Conservation (phyloP, 2,797 vertebrate species). For the Malurus leucopterus region DNA sequence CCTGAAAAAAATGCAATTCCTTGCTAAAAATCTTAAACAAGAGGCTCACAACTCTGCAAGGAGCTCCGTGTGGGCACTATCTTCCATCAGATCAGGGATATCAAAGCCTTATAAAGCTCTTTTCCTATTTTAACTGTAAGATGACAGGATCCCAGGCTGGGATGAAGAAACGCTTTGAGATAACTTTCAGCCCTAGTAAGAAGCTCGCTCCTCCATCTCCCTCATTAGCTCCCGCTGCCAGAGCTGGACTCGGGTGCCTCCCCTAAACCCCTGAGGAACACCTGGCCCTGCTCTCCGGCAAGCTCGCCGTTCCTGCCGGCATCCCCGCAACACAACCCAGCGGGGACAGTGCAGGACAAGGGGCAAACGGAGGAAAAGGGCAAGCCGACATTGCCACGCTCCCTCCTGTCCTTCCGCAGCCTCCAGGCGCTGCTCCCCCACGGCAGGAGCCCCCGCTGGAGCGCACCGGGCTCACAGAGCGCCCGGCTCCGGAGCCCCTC, state of each 20-base stretch:
- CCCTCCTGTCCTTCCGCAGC: background rate
- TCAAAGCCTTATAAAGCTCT: background rate
- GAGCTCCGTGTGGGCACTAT: background rate
- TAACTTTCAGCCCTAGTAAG: rapidly evolving
- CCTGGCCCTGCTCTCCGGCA: rapidly evolving
- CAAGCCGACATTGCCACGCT: background rate
- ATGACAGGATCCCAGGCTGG: background rate
- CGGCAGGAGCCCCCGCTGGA: background rate
- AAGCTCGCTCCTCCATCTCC: background rate
- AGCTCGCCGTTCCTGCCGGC: rapidly evolving
- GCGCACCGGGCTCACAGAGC: background rate
- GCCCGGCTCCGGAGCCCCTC: background rate
- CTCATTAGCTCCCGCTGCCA: background rate
- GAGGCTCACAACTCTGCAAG: background rate
- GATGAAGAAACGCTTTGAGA: rapidly evolving
- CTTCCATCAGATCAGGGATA: background rate
- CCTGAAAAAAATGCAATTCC: background rate
- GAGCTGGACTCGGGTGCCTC: rapidly evolving
- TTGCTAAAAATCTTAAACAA: background rate
- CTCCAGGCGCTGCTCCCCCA: rapidly evolving
- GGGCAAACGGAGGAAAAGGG: rapidly evolving
- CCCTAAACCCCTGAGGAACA: background rate
- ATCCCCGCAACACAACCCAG: background rate
- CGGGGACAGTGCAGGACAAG: rapidly evolving
- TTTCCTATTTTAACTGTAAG: background rate